These are phyloP conservation scores for Pogonognathellus flavescens DNA, from an alignment of 1,140 invertebrate genomes.

Conservation along the genomic window DNA sequence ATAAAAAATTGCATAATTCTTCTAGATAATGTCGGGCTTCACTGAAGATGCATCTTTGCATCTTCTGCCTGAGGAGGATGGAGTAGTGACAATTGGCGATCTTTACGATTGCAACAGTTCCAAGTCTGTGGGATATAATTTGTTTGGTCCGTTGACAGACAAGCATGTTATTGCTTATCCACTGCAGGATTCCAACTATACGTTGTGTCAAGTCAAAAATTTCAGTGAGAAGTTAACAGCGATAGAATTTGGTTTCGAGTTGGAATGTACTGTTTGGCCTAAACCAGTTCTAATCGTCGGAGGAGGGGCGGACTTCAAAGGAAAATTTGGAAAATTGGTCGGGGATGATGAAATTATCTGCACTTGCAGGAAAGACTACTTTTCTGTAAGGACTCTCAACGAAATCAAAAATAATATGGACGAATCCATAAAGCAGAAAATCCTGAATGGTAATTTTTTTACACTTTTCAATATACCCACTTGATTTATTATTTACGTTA, in stretches of 20 bases:
- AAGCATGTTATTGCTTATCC: neutral
- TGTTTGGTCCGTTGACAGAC: conserved; percentile 5
- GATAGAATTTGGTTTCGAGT: neutral
- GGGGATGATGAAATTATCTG: neutral
- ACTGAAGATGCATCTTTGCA: neutral
- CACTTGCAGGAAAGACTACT: neutral
- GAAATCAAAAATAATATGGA: neutral
- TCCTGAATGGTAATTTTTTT: neutral
- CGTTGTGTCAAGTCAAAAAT: neutral
- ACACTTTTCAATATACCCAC: neutral
- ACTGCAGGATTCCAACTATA: neutral
- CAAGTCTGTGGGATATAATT: neutral
- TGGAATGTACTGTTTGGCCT: neutral
- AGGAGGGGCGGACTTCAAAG: neutral
- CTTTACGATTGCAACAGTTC: neutral
- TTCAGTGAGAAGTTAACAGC: neutral
- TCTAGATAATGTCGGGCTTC: neutral
- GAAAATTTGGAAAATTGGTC: neutral
- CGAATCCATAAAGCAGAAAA: neutral
- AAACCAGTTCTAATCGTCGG: neutral
- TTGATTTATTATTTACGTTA: too few relatives aligned
- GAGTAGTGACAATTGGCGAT: neutral
- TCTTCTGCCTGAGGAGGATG: neutral
- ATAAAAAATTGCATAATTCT: too few relatives aligned
- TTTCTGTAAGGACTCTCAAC: neutral